Evolutionary conservation across 2,888 invertebrate species (phyloP).

Genomic region (Rhodophaea formosa): DNA sequence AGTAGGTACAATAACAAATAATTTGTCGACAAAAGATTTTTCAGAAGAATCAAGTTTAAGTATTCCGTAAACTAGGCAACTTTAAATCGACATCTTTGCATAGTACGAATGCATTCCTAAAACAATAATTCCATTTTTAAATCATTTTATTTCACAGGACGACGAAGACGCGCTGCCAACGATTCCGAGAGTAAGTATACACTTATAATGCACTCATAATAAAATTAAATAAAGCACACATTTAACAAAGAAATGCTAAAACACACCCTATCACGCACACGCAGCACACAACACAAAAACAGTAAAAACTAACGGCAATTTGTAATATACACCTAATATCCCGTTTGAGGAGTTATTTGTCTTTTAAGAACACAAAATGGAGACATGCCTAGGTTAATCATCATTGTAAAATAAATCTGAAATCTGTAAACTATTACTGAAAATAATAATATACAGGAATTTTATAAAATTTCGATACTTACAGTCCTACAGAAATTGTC

Average conservation of each 20-base stretch:
- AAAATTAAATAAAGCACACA: slow-evolving; percentile 25
- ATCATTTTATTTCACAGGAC: slow-evolving; percentile 36
- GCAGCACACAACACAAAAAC: slow-evolving; percentile 21
- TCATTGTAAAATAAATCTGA: background rate
- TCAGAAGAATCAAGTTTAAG: too few relatives aligned
- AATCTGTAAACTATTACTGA: too few relatives aligned
- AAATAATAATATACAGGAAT: too few relatives aligned
- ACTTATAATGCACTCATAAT: slow-evolving; percentile 1
- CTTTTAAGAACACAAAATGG: background rate
- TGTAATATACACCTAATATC: slow-evolving; percentile 16
- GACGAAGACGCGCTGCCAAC: slow-evolving; percentile 47
- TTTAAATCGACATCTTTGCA: too few relatives aligned
- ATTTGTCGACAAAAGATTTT: too few relatives aligned
- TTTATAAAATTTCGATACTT: too few relatives aligned
- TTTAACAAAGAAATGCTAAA: slow-evolving; percentile 39
- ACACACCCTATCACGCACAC: slow-evolving; percentile 29
- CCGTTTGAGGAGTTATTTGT: background rate
- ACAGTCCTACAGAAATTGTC: too few relatives aligned
- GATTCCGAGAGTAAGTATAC: slow-evolving; percentile 47
- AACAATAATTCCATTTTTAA: too few relatives aligned
- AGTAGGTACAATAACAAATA: too few relatives aligned
- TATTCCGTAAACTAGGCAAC: too few relatives aligned
- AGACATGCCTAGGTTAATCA: background rate
- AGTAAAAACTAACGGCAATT: slow-evolving; percentile 23
- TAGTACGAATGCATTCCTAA: too few relatives aligned